phyloP scores from a whole-genome alignment of 37 sponge, comb jelly and placozoan genomes.

The Chondrilla cf. caribensis region DNA sequence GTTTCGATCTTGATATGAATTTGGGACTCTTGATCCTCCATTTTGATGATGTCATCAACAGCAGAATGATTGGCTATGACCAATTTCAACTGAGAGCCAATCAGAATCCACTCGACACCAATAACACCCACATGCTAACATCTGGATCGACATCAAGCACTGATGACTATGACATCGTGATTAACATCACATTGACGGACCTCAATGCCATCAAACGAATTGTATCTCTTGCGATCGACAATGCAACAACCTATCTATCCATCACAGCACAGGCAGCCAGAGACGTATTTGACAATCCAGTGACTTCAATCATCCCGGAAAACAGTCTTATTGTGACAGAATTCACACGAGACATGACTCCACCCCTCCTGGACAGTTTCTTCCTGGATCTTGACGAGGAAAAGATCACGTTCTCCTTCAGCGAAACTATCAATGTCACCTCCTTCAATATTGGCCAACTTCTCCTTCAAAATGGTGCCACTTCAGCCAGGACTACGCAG shows the following conservation, averaged over 20 bases:
- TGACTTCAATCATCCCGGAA: conserved; percentile 53
- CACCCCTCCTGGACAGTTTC: conserved; percentile 56
- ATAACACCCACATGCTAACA: conserved; percentile 60
- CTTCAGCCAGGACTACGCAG: background rate
- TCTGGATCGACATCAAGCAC: conserved; percentile 51
- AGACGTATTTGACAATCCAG: conserved; percentile 66
- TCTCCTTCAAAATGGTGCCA: conserved; percentile 41
- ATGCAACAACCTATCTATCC: conserved; percentile 65
- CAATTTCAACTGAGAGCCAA: conserved; percentile 63
- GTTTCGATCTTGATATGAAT: conserved; percentile 75
- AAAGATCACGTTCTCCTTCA: conserved; percentile 62
- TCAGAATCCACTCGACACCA: conserved; percentile 32
- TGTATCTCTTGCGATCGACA: conserved; percentile 61
- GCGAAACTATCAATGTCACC: conserved; percentile 71
- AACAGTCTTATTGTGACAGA: conserved; percentile 43
- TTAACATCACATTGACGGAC: conserved; percentile 50
- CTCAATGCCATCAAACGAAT: conserved; percentile 74
- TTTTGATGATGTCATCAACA: conserved; percentile 82
- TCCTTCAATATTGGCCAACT: conserved; percentile 35
- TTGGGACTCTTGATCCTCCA: conserved; percentile 48
- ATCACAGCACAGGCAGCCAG: conserved; percentile 62
- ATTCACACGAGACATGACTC: conserved; percentile 59
- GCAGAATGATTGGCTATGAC: conserved; percentile 41
- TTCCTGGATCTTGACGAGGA: conserved; percentile 62
- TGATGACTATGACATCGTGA: conserved; percentile 71